A percentile compares a stretch with the other conserved stretches of the same genome.
Conservation (phyloP, 2,797 vertebrate species). For the Cephalopachus bancanus region DNA sequence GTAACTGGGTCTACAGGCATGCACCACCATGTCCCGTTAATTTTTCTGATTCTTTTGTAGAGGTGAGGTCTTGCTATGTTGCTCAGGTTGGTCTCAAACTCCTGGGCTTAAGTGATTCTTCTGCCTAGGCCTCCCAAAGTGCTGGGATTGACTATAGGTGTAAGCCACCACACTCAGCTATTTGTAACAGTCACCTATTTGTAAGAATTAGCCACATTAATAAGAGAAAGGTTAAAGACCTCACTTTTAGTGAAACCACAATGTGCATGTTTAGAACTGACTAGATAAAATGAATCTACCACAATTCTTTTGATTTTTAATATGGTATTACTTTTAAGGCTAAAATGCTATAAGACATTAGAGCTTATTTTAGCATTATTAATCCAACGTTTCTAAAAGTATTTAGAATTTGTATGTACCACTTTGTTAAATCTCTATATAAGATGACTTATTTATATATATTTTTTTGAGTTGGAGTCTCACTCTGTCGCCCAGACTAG, state of each 20-base stretch:
- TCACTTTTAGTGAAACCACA: conserved; percentile 50
- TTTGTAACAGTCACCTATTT: not conserved
- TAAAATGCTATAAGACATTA: conserved; percentile 54
- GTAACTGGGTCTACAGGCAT: too few species aligned
- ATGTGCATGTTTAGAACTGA: conserved; percentile 19
- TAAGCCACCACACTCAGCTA: too few species aligned
- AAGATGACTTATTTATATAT: conserved; percentile 1
- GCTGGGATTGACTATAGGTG: too few species aligned
- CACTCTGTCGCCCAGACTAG: too few species aligned
- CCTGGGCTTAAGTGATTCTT: too few species aligned
- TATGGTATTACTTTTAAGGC: conserved; percentile 47
- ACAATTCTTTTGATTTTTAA: conserved; percentile 51
- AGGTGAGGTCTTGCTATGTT: too few species aligned
- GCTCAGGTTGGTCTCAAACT: too few species aligned
- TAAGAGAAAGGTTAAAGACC: not conserved
- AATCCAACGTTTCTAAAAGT: conserved; percentile 28
- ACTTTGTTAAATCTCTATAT: conserved; percentile 52
- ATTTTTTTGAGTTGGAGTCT: too few species aligned
- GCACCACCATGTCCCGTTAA: too few species aligned
- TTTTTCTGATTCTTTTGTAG: too few species aligned
- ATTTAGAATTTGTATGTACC: conserved; percentile 23
- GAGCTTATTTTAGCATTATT: not conserved
- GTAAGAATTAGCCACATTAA: conserved; percentile 6
- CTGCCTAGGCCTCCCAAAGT: too few species aligned
- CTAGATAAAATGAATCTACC: not conserved